A percentile compares a stretch with the other conserved stretches of the same genome.
phyloP scores from a whole-genome alignment of 2,888 invertebrate genomes.

The Macrosiphum euphorbiae region DNA sequence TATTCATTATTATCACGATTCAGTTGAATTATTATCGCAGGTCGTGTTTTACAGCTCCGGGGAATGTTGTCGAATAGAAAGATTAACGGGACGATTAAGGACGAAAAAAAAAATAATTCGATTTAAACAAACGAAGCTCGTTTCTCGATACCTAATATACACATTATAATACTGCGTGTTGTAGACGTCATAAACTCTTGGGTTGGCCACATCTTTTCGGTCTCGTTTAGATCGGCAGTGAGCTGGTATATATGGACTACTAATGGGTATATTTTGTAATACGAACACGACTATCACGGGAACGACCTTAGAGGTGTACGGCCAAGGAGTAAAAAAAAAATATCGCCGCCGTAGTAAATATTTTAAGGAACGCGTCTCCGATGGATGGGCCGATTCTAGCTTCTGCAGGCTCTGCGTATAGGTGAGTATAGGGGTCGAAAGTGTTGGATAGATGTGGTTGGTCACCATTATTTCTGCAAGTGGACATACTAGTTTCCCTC shows the following conservation, averaged over 20 bases:
- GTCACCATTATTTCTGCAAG: background rate
- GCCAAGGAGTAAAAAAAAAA: background rate
- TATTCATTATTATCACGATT: background rate
- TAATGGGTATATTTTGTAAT: background rate
- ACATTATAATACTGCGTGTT: background rate
- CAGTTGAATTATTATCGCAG: slow-evolving; percentile 18
- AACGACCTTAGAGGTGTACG: background rate
- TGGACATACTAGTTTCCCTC: background rate
- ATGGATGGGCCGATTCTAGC: background rate
- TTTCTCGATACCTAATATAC: background rate
- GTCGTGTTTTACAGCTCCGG: slow-evolving; percentile 16
- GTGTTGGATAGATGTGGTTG: no score
- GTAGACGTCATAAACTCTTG: background rate
- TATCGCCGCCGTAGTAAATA: background rate
- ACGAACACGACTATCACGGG: background rate
- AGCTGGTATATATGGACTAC: background rate
- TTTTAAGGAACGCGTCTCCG: background rate
- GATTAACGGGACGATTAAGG: slow-evolving; percentile 2
- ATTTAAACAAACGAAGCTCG: background rate
- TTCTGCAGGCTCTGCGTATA: no score
- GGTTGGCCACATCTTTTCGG: background rate
- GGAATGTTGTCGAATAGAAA: slow-evolving; percentile 44
- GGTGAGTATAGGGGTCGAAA: no score
- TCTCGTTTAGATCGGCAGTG: background rate
- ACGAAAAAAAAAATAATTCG: background rate